Percentiles rank a stretch among this genome's conserved stretches.
These are phyloP conservation scores for Melanotaenia parkinsoni DNA, from an alignment of 2,797 vertebrate species.

Conservation along the genomic window DNA sequence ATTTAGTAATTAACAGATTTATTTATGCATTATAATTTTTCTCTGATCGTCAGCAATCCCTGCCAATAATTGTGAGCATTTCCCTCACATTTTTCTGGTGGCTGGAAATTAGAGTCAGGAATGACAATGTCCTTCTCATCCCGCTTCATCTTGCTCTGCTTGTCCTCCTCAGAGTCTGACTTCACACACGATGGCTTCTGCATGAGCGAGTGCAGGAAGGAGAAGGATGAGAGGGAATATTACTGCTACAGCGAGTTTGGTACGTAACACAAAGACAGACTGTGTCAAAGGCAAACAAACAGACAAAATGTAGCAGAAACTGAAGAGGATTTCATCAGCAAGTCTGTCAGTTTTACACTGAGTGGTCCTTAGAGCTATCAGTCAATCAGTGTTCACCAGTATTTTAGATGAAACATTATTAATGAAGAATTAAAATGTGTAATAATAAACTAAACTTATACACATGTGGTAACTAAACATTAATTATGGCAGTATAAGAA, in stretches of 20 bases:
- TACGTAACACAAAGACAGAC: conserved; percentile 52
- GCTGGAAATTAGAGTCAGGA: conserved; percentile 49
- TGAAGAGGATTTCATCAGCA: neutral
- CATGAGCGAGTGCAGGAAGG: conserved; percentile 84
- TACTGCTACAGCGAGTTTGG: conserved; percentile 87
- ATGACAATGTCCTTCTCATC: conserved; percentile 24
- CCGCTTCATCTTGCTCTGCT: conserved; percentile 24
- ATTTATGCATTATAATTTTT: neutral
- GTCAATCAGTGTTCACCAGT: neutral
- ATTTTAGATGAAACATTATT: neutral
- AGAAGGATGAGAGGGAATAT: conserved; percentile 83
- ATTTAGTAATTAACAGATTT: neutral
- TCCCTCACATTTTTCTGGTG: conserved; percentile 35
- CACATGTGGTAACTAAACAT: neutral
- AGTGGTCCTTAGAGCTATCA: neutral
- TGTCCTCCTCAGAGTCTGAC: conserved; percentile 77
- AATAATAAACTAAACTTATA: neutral
- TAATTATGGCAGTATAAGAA: neutral
- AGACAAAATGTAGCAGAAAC: neutral
- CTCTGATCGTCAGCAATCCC: conserved; percentile 32
- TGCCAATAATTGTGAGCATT: conserved; percentile 63
- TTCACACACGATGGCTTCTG: conserved; percentile 83
- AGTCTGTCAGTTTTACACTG: too few relatives aligned
- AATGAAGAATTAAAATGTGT: neutral
- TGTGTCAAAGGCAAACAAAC: conserved; percentile 1